These are phyloP conservation scores for Babyrousa celebensis DNA, from an alignment of 2,797 vertebrate genomes.

Conservation along the genomic window DNA sequence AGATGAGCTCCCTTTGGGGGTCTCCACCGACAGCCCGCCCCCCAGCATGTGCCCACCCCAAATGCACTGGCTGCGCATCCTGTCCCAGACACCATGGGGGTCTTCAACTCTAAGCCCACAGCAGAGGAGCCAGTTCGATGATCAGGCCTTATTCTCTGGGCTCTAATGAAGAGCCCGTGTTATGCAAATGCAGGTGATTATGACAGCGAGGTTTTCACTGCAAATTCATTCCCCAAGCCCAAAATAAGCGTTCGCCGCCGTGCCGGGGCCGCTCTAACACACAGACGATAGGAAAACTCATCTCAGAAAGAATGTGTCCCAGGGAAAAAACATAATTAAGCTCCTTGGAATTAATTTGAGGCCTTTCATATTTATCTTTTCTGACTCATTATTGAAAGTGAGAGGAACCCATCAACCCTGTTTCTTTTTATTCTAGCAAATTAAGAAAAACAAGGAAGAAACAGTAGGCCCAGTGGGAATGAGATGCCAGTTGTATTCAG, in stretches of 20 bases:
- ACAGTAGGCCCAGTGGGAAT: neutral
- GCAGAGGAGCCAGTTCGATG: conserved; percentile 68
- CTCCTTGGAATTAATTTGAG: conserved; percentile 82
- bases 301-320: conserved; percentile 34
- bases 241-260: conserved; percentile 71
- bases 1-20: neutral
- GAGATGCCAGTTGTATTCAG: neutral
- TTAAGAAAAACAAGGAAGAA: neutral
- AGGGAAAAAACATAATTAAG: conserved; percentile 71
- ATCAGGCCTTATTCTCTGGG: conserved; percentile 73
- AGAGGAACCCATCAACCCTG: neutral
- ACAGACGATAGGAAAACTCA: conserved; percentile 40
- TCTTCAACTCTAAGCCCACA: conserved; percentile 38
- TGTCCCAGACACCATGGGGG: neutral
- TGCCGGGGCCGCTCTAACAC: neutral
- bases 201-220: conserved; percentile 77
- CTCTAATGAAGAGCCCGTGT: conserved; percentile 77
- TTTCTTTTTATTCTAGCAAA: conserved; percentile 52
- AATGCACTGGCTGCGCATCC: neutral
- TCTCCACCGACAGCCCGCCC: accelerated
- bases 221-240: conserved; percentile 79
- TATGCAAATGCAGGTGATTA: conserved; percentile 73
- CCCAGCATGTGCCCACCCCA: accelerated
- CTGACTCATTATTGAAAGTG: conserved; percentile 75
- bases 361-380: conserved; percentile 80